Evolutionary conservation across 2,888 invertebrate genomes (phyloP), one percentile per base, ranked within the genome.

Genomic region (Oligia strigilis): DNA sequence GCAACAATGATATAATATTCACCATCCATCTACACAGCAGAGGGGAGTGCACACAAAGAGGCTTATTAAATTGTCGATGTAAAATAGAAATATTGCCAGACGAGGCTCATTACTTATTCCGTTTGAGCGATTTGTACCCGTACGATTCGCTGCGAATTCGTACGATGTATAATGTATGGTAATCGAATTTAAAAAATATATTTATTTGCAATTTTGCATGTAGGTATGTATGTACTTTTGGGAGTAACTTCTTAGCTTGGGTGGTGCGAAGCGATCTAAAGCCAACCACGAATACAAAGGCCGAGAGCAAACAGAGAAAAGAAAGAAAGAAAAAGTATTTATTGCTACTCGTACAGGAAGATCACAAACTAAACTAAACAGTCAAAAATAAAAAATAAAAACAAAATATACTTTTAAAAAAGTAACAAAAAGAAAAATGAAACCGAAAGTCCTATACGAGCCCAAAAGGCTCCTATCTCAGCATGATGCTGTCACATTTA

Each of bases 41-140:
- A 85, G 85, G 81, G 80, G 84, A 80, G 82, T 75, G 72, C 80
- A 85, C 84, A 91, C 91, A 93, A 92, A 92, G 91, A 90, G 88
- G 92, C 92, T 92, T 93, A 94, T 94, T 92, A 94, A 93, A 94
- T 94, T 92, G 91, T 89, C 90, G 90, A 92, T 93, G 92, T 87
- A 91, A 93, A 93, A 93, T 92, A 92, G 94, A 95, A 94, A 94
- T 93, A 94, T 94, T 90, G 93, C 92, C 90, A 86, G 89, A 90
- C 89, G 89, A 86, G 81, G 78, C 93, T 93, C 95, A 94, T 95
- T 95, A 93, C 93, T 94, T 95, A 95, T 96, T 96, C 95, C 93
- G 92, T 95, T 94, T 95, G 93, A 93, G 89, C 92, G 93, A 94
- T 95, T 94, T 93, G 93, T 92, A 86, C 76, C 71, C 72, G 77